These are phyloP conservation scores for Melanotaenia maccullochi DNA, from an alignment of 2,797 vertebrate genomes.

Conservation along the genomic window DNA sequence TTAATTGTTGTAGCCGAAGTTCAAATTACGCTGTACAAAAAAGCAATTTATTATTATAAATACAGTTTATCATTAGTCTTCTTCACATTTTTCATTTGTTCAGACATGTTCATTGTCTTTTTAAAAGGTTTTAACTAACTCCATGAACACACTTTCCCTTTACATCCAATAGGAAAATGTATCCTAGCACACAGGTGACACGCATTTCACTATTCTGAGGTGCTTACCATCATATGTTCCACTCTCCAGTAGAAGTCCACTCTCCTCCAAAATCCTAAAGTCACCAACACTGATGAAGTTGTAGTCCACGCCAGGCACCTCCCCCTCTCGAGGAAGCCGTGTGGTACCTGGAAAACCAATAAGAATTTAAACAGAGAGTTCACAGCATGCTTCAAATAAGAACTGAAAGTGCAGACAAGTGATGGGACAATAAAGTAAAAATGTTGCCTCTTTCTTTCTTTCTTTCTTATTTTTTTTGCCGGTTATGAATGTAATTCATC, in stretches of 20 bases:
- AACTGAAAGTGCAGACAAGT: conserved; percentile 8
- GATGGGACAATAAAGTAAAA: background rate
- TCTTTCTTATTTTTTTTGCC: background rate
- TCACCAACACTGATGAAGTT: conserved; percentile 98
- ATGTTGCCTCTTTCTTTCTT: background rate
- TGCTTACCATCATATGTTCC: conserved; percentile 94
- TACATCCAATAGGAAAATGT: background rate
- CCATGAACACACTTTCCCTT: too few relatives aligned
- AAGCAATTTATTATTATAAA: too few relatives aligned
- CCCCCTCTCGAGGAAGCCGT: conserved; percentile 93
- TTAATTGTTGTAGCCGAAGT: too few relatives aligned
- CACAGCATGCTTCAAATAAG: background rate
- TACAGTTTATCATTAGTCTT: too few relatives aligned
- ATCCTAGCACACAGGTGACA: conserved; percentile 1
- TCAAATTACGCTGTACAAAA: too few relatives aligned
- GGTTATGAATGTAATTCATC: background rate
- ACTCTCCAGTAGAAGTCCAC: conserved; percentile 95
- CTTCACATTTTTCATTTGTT: too few relatives aligned
- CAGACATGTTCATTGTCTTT: too few relatives aligned
- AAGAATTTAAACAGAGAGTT: background rate
- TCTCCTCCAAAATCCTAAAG: conserved; percentile 97
- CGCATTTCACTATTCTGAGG: background rate
- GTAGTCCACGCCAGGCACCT: conserved; percentile 98
- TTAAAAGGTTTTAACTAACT: too few relatives aligned
- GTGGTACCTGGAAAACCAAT: conserved; percentile 89